phyloP scores from a whole-genome alignment of 2,113 vertebrate genomes.

The Phoenicopterus ruber region DNA sequence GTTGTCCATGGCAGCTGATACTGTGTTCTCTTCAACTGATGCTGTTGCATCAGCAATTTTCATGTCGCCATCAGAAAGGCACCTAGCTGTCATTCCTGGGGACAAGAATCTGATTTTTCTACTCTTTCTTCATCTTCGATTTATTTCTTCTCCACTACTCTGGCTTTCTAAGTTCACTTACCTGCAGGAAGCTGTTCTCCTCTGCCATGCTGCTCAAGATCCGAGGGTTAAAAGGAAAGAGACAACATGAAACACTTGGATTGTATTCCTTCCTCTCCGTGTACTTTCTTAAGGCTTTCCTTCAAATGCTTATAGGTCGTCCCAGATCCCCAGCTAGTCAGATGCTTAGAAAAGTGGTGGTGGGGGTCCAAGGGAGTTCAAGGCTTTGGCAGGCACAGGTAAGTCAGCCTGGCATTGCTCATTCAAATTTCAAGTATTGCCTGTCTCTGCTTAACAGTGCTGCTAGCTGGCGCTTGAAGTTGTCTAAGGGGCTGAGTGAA shows the following conservation, averaged over 20 bases:
- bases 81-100: background rate
- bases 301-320: background rate
- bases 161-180: background rate
- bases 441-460: background rate
- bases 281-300: background rate
- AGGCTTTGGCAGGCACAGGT: background rate
- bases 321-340: background rate
- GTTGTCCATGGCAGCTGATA: accelerated
- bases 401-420: background rate
- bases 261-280: background rate
- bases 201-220: background rate
- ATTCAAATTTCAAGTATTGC: background rate
- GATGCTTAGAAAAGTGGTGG: background rate
- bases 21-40: background rate
- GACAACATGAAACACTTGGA: background rate
- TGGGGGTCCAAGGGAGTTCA: background rate
- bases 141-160: background rate
- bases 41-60: background rate
- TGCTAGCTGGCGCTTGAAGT: no score
- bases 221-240: background rate
- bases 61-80: background rate
- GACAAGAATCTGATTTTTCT: background rate
- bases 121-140: background rate
- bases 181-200: background rate
- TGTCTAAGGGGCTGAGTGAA: background rate